These are phyloP conservation scores for Eupithecia exiguata DNA, from an alignment of 2,888 invertebrate species.

Conservation along the genomic window DNA sequence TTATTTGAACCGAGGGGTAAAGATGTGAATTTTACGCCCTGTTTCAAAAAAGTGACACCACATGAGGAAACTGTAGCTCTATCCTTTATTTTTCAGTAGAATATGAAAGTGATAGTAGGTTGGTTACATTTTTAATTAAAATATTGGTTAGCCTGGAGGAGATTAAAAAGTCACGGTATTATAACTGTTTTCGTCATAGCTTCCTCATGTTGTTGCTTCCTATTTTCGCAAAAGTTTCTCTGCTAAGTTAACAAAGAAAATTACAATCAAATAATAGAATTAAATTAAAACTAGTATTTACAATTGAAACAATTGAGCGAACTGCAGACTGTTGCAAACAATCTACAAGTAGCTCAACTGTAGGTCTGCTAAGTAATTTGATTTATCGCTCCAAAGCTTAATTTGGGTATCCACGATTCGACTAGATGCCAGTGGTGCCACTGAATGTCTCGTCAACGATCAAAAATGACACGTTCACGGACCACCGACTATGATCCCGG, in stretches of 20 bases:
- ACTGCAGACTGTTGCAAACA: too few species aligned
- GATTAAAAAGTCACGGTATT: slow-evolving; percentile 75
- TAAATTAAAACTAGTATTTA: too few species aligned
- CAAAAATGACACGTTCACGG: slow-evolving; percentile 8
- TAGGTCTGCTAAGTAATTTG: background rate
- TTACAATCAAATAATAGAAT: too few species aligned
- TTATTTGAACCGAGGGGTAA: slow-evolving; percentile 76
- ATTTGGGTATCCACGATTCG: background rate
- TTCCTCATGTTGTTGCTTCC: slow-evolving; percentile 54
- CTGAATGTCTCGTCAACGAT: slow-evolving; percentile 4
- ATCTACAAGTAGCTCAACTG: too few species aligned
- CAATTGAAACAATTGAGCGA: too few species aligned
- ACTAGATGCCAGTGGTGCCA: background rate
- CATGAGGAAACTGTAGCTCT: slow-evolving; percentile 60
- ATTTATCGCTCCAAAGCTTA: background rate
- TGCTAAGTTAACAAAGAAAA: too few species aligned
- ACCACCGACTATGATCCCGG: slow-evolving; percentile 33
- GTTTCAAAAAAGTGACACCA: slow-evolving; percentile 75
- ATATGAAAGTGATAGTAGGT: slow-evolving; percentile 55
- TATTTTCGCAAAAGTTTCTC: slow-evolving; percentile 34
- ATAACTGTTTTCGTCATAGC: slow-evolving; percentile 64
- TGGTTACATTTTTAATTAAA: slow-evolving; percentile 52
- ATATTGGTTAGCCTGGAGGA: slow-evolving; percentile 59
- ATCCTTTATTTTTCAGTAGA: slow-evolving; percentile 58
- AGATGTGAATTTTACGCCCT: slow-evolving; percentile 77